Base-by-base conservation (phyloP, 2,113 vertebrate genomes). In the Sterrhoptilus dennistouni region DNA sequence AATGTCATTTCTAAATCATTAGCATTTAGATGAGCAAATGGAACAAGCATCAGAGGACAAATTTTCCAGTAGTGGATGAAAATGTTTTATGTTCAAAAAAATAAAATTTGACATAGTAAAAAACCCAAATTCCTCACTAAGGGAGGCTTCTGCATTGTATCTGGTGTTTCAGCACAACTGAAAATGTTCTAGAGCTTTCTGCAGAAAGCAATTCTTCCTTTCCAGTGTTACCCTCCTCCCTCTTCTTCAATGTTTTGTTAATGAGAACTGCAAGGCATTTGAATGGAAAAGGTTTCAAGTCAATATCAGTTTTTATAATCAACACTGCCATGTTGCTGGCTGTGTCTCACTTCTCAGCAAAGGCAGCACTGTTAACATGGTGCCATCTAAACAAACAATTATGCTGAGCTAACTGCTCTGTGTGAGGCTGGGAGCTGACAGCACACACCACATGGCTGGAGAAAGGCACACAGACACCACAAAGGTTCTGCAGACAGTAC, bases 1-100 rank as follows among this genome's bases (percentile, higher is more conserved):
- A 80, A 36, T 49, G 49, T 57, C 6, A 80, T 54, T 90, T 86
- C 79, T 70, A 83, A 60, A 78, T 52, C 71, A 92, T 81, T 78
- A 78, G 52, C 66, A 91, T 93, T 94, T 93, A 88, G 47, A 92
- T 78, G 40, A 97, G 38, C 54, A 90, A 92, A 40, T 23, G 38
- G 38, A 93, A 83, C 38, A 59, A 61, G 42, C 44, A 72, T 27
- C n/a, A 81, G 54, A 88, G 29, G 47, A 68, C 38, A 86, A 54
- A 71, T 81, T 81, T 88, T 80, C 79, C 49, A 66, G 40, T 2
- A 86, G 29, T 6, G 52, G 47, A 76, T 28, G 6, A 89, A 91
- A 96, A 80, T 36, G 52, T 9, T 91, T 76, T 52, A 57, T 2
- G 3, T 53, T 60, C 5, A 54, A 66, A 68, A 74, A 88, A 65